A percentile compares a stretch with the other conserved stretches of the same genome.
Evolutionary conservation across 2,797 vertebrate species (phyloP).

Genomic region (Luscinia megarhynchos): DNA sequence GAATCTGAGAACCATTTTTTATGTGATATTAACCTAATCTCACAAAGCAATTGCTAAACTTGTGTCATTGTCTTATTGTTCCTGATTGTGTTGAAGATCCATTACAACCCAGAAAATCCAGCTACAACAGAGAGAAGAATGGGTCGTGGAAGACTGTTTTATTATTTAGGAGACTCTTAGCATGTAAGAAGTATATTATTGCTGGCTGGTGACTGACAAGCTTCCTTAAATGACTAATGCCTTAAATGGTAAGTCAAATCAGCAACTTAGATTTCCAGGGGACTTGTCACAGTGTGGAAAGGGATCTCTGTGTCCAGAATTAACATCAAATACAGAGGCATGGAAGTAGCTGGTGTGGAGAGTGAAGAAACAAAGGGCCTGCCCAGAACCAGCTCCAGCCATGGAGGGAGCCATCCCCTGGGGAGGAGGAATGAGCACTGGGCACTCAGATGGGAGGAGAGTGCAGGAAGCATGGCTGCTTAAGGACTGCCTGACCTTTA

Average conservation of each 20-base stretch:
- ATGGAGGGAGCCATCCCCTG: accelerated
- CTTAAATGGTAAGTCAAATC: neutral
- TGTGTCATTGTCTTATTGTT: neutral
- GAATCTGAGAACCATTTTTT: slow-evolving; percentile 76
- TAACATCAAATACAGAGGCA: neutral
- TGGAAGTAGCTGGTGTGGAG: neutral
- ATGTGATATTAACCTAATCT: slow-evolving; percentile 31
- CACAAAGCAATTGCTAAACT: neutral
- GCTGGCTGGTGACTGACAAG: neutral
- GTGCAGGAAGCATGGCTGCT: accelerated
- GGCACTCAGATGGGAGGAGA: neutral
- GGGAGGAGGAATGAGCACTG: neutral
- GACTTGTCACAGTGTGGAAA: neutral
- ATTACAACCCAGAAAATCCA: neutral
- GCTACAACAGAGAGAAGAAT: neutral
- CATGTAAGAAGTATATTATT: neutral
- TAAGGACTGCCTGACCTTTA: neutral
- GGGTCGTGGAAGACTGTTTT: accelerated
- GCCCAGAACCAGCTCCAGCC: neutral
- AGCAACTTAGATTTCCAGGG: neutral
- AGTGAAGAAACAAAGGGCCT: neutral
- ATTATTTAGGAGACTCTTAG: neutral
- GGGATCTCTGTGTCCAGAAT: neutral
- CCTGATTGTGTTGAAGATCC: neutral
- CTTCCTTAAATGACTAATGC: neutral